Base-by-base conservation (phyloP, 2,797 vertebrate species). In the Sebastiscus tertius region DNA sequence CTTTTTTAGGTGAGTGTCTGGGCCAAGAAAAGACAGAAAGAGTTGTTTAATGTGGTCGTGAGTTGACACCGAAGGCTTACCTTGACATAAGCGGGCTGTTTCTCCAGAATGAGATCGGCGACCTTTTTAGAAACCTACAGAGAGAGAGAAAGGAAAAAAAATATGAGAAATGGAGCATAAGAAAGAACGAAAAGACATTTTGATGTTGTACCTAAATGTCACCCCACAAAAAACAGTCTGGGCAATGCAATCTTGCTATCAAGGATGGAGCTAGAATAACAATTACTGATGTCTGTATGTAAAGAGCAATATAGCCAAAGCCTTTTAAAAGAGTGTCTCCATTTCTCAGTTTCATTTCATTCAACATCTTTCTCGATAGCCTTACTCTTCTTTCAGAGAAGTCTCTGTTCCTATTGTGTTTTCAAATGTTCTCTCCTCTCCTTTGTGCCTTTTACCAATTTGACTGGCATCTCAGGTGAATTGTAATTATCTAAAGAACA, bases 1-100 rank as follows among this genome's bases (percentile, higher is more conserved):
- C 3, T 59, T 27, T 71, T 27, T 13, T 42, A 60, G 22, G 59
- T 4, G 14, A 64, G 18, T 14, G 26, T 1, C 7, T 3, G 31
- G 6, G 49, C 2, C 2, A 14, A 49, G 3, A 67, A 76, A 70
- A 77, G 8, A 55, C 5, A 49, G 34, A 75, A 33, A 46, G 3
- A 0, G 4, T 24, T 69, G 3, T 55, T 74, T 59, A 13, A 54
- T 22, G 4, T 31, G 29, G 3, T 22, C 1, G 3, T 56, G 14
- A 33, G 29, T 2, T 80, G 13, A 77, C 52, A 60, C 5, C 16
- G 29, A 26, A 69, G 10, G 76, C 95, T 94, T 96, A 99, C 99
- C 98, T 99, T 98, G 82, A 99, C 97, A 91, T 99, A 99, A 12
- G 98, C 95, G 18, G 99, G 97, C 89, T 99, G 99, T 85, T 99